phyloP scores from a whole-genome alignment of 2,888 invertebrate species.

The Dryobota labecula region DNA sequence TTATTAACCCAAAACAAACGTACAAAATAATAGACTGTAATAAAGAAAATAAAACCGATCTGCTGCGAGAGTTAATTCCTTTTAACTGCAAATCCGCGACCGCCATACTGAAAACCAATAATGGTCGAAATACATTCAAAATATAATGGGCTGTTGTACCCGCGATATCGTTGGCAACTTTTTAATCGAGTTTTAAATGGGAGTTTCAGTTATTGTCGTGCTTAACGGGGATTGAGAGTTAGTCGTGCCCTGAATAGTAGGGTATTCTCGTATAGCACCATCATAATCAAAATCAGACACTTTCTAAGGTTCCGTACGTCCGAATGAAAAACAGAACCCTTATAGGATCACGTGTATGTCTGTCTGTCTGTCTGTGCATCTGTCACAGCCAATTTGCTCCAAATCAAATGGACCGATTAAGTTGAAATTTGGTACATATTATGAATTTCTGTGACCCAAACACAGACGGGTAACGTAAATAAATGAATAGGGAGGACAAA shows the following conservation, averaged over 20 bases:
- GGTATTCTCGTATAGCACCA: not conserved
- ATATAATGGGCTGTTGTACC: constrained; percentile 38
- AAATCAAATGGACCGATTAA: too few species aligned
- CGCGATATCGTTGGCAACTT: constrained; percentile 44
- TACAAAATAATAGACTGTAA: constrained; percentile 21
- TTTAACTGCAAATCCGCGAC: constrained; percentile 35
- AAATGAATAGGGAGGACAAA: too few species aligned
- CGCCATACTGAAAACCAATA: constrained; percentile 46
- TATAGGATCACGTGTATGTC: too few species aligned
- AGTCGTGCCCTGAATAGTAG: not conserved
- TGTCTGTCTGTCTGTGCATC: too few species aligned
- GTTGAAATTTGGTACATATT: too few species aligned
- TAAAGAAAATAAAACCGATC: constrained; percentile 30
- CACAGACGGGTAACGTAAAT: too few species aligned
- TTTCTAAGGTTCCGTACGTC: too few species aligned
- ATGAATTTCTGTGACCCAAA: too few species aligned
- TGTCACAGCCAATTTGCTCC: too few species aligned
- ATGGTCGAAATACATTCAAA: constrained; percentile 45
- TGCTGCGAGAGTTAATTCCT: constrained; percentile 37
- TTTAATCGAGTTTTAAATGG: constrained; percentile 48
- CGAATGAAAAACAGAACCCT: too few species aligned
- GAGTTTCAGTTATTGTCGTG: constrained; percentile 29
- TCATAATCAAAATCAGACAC: not conserved
- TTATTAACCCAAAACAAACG: constrained; percentile 23
- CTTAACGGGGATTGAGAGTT: constrained; percentile 31